A percentile compares a stretch with the other conserved stretches of the same genome.
These are phyloP conservation scores for Ichneumoninae sp. DNA, from an alignment of 2,888 invertebrate genomes.

Conservation along the genomic window DNA sequence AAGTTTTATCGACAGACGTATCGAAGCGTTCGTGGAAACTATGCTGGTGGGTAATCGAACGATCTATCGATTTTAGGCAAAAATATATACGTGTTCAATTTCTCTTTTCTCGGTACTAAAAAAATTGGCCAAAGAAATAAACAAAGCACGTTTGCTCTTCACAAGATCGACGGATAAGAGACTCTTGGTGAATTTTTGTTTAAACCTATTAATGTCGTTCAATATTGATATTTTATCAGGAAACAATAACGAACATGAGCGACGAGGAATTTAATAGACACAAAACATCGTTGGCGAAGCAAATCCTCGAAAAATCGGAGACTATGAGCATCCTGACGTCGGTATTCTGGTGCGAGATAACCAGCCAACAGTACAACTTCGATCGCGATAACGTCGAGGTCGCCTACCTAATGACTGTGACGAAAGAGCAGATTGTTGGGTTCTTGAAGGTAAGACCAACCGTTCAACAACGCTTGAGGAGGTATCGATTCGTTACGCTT, in stretches of 20 bases:
- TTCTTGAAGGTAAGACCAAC: conserved; percentile 90
- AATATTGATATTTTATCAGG: conserved; percentile 84
- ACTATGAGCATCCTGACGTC: conserved; percentile 90
- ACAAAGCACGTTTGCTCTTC: too few relatives aligned
- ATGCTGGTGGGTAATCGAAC: conserved; percentile 88
- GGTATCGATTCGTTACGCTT: too few relatives aligned
- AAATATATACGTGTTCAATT: not conserved
- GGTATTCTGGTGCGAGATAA: conserved; percentile 94
- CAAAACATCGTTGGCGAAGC: conserved; percentile 92
- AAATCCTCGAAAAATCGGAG: conserved; percentile 96
- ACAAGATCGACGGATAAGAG: too few relatives aligned
- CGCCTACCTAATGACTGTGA: conserved; percentile 91
- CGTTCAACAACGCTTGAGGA: not conserved
- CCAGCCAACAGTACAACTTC: conserved; percentile 95
- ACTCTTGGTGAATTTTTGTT: too few relatives aligned
- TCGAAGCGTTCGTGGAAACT: conserved; percentile 93
- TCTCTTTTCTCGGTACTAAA: not conserved
- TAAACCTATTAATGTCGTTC: too few relatives aligned
- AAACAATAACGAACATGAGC: conserved; percentile 89
- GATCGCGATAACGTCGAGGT: conserved; percentile 94
- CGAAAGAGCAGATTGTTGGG: conserved; percentile 91
- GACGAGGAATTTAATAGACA: conserved; percentile 93
- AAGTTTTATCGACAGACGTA: conserved; percentile 92
- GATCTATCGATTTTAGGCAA: not conserved
- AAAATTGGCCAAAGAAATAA: not conserved